Evolutionary conservation across 2,888 invertebrate genomes (phyloP).

Genomic region (Microplitis deprimator): DNA sequence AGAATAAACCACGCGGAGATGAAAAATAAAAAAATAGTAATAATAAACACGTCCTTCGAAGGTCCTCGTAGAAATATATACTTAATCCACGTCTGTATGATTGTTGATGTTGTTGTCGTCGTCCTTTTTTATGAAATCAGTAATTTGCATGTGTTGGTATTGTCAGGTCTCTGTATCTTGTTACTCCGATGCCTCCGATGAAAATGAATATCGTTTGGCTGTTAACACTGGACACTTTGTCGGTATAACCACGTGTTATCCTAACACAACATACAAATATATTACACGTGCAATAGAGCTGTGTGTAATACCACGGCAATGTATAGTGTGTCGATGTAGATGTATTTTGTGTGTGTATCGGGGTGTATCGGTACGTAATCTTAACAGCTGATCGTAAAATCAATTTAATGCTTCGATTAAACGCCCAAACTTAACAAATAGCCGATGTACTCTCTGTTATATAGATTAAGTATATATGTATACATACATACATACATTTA

Average conservation of each 20-base stretch:
- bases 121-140: slow-evolving; percentile 10
- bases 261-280: slow-evolving; percentile 2
- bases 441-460: slow-evolving; percentile 21
- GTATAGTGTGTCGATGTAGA: slow-evolving; percentile 2
- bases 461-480: not conserved
- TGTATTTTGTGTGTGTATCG: slow-evolving; percentile 9
- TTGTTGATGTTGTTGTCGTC: slow-evolving; percentile 17
- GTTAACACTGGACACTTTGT: slow-evolving; percentile 28
- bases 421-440: slow-evolving; percentile 41
- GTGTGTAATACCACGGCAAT: not conserved
- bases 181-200: slow-evolving; percentile 22
- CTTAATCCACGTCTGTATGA: not conserved
- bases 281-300: slow-evolving; percentile 12
- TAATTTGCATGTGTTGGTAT: not conserved
- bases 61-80: slow-evolving; percentile 32
- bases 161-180: slow-evolving; percentile 22
- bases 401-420: slow-evolving; percentile 43
- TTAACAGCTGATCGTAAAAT: slow-evolving; percentile 43
- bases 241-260: slow-evolving; percentile 34
- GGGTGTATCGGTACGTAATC: slow-evolving; percentile 28
- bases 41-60: slow-evolving; percentile 38
- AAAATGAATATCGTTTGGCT: slow-evolving; percentile 33
- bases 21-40: slow-evolving; percentile 21
- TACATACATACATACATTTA: not conserved
- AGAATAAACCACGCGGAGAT: slow-evolving; percentile 31